phyloP scores from a whole-genome alignment of 2,797 vertebrate species.

The Atherinosoma microstoma region DNA sequence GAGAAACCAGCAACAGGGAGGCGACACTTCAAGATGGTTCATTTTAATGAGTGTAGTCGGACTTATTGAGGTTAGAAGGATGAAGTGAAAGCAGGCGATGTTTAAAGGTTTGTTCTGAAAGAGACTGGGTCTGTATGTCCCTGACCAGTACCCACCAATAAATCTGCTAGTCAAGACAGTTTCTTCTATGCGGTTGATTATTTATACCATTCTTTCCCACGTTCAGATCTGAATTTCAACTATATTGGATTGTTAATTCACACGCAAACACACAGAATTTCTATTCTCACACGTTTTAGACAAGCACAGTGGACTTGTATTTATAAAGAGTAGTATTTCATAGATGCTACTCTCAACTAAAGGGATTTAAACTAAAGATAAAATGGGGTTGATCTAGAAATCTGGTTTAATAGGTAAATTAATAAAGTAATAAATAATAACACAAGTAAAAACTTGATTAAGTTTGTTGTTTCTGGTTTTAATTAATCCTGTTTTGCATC shows the following conservation, averaged over 20 bases:
- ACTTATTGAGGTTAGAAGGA: neutral
- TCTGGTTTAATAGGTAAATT: neutral
- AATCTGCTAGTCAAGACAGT: neutral
- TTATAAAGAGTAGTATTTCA: too few relatives aligned
- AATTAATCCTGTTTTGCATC: too few relatives aligned
- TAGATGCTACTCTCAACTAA: too few relatives aligned
- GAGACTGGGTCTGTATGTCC: neutral
- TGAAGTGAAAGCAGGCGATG: neutral
- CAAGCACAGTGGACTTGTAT: neutral
- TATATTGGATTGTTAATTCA: neutral
- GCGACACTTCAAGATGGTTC: neutral
- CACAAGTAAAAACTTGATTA: neutral
- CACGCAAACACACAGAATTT: neutral
- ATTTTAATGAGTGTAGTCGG: neutral
- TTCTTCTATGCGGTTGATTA: neutral
- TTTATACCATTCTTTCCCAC: neutral
- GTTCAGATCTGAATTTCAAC: constrained; percentile 1
- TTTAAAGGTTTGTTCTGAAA: constrained; percentile 5
- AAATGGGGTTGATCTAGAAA: neutral
- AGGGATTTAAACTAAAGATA: neutral
- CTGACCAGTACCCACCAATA: neutral
- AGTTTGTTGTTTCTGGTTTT: neutral
- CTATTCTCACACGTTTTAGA: neutral
- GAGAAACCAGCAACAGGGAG: constrained; percentile 3
- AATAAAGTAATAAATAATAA: neutral